These are phyloP conservation scores for Cerceris ruficornis DNA, from an alignment of 2,888 invertebrate genomes.

Conservation along the genomic window DNA sequence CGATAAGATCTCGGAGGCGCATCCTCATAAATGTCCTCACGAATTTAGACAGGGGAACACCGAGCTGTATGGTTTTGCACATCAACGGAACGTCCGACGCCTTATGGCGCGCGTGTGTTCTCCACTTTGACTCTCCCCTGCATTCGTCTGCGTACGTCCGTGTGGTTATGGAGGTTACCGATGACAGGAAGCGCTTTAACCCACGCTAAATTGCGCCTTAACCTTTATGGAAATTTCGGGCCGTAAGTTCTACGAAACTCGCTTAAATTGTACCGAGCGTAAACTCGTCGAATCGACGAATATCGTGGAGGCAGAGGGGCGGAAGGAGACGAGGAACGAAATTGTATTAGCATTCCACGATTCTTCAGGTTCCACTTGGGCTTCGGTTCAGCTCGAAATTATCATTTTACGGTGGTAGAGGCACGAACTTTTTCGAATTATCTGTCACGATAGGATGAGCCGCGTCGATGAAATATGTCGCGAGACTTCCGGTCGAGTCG, in stretches of 20 bases:
- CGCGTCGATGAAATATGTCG: neutral
- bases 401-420: conserved; percentile 10
- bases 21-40: conserved; percentile 69
- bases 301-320: conserved; percentile 13
- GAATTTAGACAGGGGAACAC: conserved; percentile 63
- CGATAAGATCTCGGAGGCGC: conserved; percentile 64
- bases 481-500: too few species aligned
- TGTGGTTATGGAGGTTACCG: conserved; percentile 56
- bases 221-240: conserved; percentile 67
- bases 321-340: conserved; percentile 5
- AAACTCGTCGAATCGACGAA: conserved; percentile 19
- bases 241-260: conserved; percentile 21
- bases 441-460: neutral
- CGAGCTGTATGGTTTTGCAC: conserved; percentile 57
- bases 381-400: conserved; percentile 8
- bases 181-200: conserved; percentile 62
- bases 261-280: conserved; percentile 27
- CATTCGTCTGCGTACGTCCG: conserved; percentile 28
- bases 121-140: neutral
- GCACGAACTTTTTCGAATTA: neutral
- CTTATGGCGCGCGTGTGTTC: conserved; percentile 56
- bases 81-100: conserved; percentile 62
- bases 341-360: conserved; percentile 30
- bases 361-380: conserved; percentile 15
- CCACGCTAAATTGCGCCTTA: conserved; percentile 61